A percentile compares a stretch with the other conserved stretches of the same genome.
Conservation (phyloP, 1,140 invertebrate species). For the Drosophila repletoides region DNA sequence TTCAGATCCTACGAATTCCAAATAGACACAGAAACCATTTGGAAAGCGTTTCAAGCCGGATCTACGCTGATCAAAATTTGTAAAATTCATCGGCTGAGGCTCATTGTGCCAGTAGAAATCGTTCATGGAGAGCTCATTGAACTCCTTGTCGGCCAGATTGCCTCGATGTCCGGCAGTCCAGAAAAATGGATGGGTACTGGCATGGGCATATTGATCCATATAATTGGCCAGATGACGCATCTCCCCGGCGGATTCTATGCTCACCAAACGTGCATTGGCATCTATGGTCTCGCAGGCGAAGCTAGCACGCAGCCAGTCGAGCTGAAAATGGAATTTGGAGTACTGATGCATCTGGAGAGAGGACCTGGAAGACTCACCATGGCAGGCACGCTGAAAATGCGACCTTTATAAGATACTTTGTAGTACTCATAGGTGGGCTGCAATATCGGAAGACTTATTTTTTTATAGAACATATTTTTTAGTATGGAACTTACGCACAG, state of each 20-base stretch:
- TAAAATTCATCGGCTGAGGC: conserved; percentile 43
- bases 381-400: conserved; percentile 46
- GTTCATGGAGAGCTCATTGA: conserved; percentile 7
- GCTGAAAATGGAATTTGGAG: not conserved
- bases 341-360: too few relatives aligned
- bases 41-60: not conserved
- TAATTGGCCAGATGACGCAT: conserved; percentile 27
- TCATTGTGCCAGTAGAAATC: conserved; percentile 57
- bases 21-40: conserved; percentile 38
- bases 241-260: conserved; percentile 18
- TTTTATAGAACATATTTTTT: not conserved
- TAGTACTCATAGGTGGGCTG: conserved; percentile 60
- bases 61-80: conserved; percentile 21
- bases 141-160: not conserved
- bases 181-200: conserved; percentile 27
- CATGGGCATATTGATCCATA: conserved; percentile 28
- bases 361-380: conserved; percentile 27
- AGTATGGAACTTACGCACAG: conserved; percentile 21
- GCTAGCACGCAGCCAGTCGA: conserved; percentile 45
- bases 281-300: conserved; percentile 58
- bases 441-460: not conserved
- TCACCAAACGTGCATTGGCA: conserved; percentile 19
- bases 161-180: conserved; percentile 60
- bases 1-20: conserved; percentile 28
- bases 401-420: conserved; percentile 46